These are phyloP conservation scores for Anastatus disparis DNA, from an alignment of 1,140 invertebrate genomes.

Conservation along the genomic window DNA sequence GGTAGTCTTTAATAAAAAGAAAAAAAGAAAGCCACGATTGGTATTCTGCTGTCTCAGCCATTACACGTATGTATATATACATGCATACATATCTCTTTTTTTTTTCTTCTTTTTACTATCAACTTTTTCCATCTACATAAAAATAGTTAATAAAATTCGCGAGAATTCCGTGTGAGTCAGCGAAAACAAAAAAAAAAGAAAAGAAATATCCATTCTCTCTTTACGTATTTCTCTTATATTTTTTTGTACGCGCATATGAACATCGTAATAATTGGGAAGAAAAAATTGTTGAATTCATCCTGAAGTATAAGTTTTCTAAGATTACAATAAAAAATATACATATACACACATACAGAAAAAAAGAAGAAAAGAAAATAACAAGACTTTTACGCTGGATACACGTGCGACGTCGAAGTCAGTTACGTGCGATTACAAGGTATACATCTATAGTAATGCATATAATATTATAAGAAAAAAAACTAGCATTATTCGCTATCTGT, in stretches of 20 bases:
- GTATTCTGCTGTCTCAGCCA: not conserved
- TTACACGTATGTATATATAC: too few species aligned
- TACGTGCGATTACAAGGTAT: not conserved
- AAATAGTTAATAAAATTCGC: conserved; percentile 8
- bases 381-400: not conserved
- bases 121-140: not conserved
- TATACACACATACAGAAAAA: too few species aligned
- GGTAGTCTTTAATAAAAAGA: too few species aligned
- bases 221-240: too few species aligned
- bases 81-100: too few species aligned
- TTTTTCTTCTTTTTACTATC: too few species aligned
- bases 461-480: too few species aligned
- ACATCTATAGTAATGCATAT: not conserved
- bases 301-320: not conserved
- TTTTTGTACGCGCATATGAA: too few species aligned
- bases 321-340: not conserved
- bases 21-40: not conserved
- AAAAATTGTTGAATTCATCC: not conserved
- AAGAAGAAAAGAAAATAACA: too few species aligned
- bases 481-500: conserved; percentile 22
- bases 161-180: not conserved
- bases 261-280: conserved; percentile 19
- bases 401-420: not conserved
- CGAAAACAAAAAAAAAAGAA: too few species aligned
- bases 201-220: too few species aligned